phyloP scores from a whole-genome alignment of 2,113 vertebrate genomes.

The Circaetus cinerascens region DNA sequence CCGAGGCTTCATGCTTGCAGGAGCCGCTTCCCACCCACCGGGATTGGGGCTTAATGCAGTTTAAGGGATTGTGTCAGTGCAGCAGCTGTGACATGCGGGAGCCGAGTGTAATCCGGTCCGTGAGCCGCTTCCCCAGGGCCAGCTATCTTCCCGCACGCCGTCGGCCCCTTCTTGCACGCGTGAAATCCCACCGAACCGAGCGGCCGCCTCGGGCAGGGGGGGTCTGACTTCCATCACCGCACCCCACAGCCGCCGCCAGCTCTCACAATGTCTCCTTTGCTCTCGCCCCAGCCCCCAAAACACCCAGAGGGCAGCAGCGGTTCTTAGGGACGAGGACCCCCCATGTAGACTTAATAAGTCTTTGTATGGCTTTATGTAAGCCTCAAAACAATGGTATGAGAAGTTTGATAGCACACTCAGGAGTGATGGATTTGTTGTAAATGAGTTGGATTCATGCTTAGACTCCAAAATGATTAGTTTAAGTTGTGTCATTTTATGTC shows the following conservation, averaged over 20 bases:
- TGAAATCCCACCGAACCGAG: background rate
- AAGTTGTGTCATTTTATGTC: too few species aligned
- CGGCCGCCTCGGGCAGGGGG: rapidly evolving
- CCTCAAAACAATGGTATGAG: too few species aligned
- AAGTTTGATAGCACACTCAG: too few species aligned
- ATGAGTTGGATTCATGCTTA: too few species aligned
- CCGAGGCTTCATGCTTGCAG: rapidly evolving
- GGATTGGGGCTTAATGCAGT: background rate
- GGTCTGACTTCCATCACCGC: background rate
- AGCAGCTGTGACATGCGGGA: background rate
- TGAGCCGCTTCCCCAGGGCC: background rate
- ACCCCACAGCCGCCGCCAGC: rapidly evolving
- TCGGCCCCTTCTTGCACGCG: background rate
- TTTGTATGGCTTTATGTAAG: too few species aligned
- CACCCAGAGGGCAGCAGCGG: background rate
- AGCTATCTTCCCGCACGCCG: background rate
- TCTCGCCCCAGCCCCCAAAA: too few species aligned
- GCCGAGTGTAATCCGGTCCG: background rate
- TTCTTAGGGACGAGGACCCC: background rate
- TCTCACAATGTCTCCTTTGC: rapidly evolving
- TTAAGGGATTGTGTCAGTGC: background rate
- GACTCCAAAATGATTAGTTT: too few species aligned
- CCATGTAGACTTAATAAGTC: too few species aligned
- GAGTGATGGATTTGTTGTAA: too few species aligned
- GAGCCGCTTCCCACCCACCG: rapidly evolving